phyloP scores from a whole-genome alignment of 2,113 vertebrate species.

The Sciurus niger region DNA sequence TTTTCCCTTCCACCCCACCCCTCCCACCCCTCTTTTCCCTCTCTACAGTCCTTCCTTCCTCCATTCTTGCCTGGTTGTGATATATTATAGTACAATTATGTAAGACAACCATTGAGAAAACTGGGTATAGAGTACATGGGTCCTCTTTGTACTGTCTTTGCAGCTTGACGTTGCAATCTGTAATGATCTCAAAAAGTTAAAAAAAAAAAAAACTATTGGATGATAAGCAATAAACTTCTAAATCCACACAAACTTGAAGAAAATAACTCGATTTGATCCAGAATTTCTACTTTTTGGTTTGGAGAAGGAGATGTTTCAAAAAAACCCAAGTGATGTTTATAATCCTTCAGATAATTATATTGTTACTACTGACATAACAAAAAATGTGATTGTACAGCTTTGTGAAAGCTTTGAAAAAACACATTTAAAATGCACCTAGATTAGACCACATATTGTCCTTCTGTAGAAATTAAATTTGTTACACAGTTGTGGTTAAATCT shows the following conservation, averaged over 20 bases:
- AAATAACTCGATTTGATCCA: neutral
- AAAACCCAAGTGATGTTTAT: neutral
- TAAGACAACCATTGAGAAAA: slow-evolving; percentile 18
- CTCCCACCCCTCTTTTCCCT: no score
- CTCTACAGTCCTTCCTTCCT: no score
- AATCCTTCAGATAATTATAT: neutral
- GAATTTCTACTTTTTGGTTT: neutral
- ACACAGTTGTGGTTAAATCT: slow-evolving; percentile 17
- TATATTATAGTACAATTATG: neutral
- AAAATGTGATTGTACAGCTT: slow-evolving; percentile 10
- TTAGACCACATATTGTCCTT: neutral
- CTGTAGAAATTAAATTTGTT: slow-evolving; percentile 15
- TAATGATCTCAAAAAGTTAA: slow-evolving; percentile 45
- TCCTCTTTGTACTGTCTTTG: neutral
- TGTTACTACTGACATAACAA: neutral
- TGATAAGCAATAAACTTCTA: slow-evolving; percentile 13
- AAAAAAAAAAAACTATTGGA: neutral
- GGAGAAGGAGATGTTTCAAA: neutral
- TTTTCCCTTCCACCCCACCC: no score
- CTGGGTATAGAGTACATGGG: neutral
- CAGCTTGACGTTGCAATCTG: neutral
- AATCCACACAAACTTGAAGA: neutral
- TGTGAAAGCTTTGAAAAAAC: neutral
- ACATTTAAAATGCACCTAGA: slow-evolving; percentile 47
- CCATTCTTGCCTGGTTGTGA: neutral